A percentile compares a stretch with the other conserved stretches of the same genome.
Evolutionary conservation across 1,140 invertebrate species (phyloP).

Genomic region (Mya arenaria): DNA sequence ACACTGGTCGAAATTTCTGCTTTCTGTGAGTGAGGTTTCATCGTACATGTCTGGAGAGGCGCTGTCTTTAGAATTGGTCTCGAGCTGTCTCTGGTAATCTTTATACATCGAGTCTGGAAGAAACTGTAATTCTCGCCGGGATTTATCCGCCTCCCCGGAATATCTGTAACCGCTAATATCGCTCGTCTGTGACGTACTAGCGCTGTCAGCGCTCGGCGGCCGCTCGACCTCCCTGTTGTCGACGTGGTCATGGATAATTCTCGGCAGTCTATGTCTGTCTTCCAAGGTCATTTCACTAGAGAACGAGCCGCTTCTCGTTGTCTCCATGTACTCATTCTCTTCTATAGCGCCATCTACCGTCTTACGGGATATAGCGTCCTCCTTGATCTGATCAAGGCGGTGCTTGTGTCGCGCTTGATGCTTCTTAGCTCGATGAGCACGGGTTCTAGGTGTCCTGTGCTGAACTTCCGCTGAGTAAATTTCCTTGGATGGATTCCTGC

Average conservation of each 20-base stretch:
- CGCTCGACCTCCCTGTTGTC: not conserved
- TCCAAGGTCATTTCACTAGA: slow-evolving; percentile 52
- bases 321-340: slow-evolving; percentile 26
- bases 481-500: not conserved
- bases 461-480: slow-evolving; percentile 42
- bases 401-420: not conserved
- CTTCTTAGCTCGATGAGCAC: slow-evolving; percentile 10
- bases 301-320: slow-evolving; percentile 47
- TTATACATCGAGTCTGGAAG: slow-evolving; percentile 14
- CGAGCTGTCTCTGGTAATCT: not conserved
- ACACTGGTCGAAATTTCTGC: slow-evolving; percentile 13
- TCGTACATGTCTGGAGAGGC: slow-evolving; percentile 12
- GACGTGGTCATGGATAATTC: slow-evolving; percentile 24
- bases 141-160: slow-evolving; percentile 42
- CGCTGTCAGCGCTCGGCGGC: slow-evolving; percentile 26
- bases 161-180: slow-evolving; percentile 25
- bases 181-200: slow-evolving; percentile 11
- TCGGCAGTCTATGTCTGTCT: slow-evolving; percentile 16
- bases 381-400: slow-evolving; percentile 37
- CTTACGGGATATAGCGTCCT: slow-evolving; percentile 46
- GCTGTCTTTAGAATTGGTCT: slow-evolving; percentile 20
- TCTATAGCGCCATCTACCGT: slow-evolving; percentile 43
- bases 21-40: slow-evolving; percentile 13
- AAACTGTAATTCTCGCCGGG: slow-evolving; percentile 39
- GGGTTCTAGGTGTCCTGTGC: not conserved